phyloP scores from a whole-genome alignment of 1,140 invertebrate genomes.

The Aphis gossypii region DNA sequence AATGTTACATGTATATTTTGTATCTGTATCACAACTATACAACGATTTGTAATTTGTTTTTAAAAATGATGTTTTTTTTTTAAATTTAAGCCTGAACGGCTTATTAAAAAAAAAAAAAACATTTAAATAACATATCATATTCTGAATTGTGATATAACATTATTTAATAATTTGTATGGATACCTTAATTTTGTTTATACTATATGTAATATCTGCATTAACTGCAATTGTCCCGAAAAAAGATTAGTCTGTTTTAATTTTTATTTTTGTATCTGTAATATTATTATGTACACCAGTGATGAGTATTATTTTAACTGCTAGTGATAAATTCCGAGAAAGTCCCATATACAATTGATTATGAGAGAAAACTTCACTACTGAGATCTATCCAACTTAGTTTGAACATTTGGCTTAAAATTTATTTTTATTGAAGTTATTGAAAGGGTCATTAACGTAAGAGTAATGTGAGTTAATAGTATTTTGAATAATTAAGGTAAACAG shows the following conservation, averaged over 20 bases:
- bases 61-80: too few relatives aligned
- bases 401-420: not conserved
- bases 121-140: not conserved
- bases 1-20: not conserved
- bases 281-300: not conserved
- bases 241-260: not conserved
- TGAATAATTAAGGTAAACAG: too few relatives aligned
- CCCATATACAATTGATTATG: rapidly evolving
- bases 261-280: not conserved
- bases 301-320: not conserved
- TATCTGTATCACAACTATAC: not conserved
- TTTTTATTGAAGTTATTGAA: too few relatives aligned
- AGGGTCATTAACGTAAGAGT: too few relatives aligned
- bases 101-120: not conserved
- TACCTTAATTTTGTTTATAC: not conserved
- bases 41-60: too few relatives aligned
- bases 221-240: too few relatives aligned
- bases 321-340: not conserved
- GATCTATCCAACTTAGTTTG: not conserved
- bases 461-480: too few relatives aligned
- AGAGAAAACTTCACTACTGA: not conserved
- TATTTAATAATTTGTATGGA: not conserved
- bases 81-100: too few relatives aligned
- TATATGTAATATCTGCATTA: not conserved
- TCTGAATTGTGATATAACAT: not conserved